Percentiles rank a stretch among this genome's conserved stretches.
Evolutionary conservation across 2,888 invertebrate species (phyloP).

Genomic region (Kuschelorhynchus macadamiae): DNA sequence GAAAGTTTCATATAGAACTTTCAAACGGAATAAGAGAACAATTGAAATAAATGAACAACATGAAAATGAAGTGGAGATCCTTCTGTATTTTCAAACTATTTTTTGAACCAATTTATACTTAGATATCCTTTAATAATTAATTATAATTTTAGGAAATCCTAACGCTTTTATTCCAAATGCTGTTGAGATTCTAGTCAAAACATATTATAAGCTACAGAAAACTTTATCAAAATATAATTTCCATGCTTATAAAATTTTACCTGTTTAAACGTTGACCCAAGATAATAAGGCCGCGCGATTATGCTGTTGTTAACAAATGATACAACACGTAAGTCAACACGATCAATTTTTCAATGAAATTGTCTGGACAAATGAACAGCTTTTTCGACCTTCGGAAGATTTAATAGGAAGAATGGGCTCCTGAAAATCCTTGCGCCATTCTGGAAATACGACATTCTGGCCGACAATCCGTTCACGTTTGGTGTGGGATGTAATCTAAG

Average conservation of each 20-base stretch:
- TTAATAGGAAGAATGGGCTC: too few species aligned
- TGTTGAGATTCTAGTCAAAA: background rate
- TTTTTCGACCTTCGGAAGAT: background rate
- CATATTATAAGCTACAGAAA: background rate
- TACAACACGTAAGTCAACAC: background rate
- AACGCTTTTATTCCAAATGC: background rate
- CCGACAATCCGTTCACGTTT: background rate
- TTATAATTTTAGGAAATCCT: background rate
- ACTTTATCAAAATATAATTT: too few species aligned
- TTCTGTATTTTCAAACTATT: background rate
- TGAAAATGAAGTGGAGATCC: background rate
- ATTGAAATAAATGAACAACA: background rate
- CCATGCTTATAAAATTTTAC: too few species aligned
- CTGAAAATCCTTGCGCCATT: too few species aligned
- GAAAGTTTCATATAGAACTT: background rate
- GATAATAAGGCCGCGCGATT: too few species aligned
- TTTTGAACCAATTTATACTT: background rate
- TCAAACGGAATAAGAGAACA: background rate
- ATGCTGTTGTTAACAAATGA: too few species aligned
- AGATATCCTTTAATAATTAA: background rate
- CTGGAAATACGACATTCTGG: background rate
- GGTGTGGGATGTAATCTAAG: too few species aligned
- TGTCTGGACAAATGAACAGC: background rate
- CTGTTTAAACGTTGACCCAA: too few species aligned
- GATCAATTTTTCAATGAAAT: constrained; percentile 6